Conservation (phyloP, 2,888 invertebrate genomes). For the Scelioninae gen. 1 region DNA sequence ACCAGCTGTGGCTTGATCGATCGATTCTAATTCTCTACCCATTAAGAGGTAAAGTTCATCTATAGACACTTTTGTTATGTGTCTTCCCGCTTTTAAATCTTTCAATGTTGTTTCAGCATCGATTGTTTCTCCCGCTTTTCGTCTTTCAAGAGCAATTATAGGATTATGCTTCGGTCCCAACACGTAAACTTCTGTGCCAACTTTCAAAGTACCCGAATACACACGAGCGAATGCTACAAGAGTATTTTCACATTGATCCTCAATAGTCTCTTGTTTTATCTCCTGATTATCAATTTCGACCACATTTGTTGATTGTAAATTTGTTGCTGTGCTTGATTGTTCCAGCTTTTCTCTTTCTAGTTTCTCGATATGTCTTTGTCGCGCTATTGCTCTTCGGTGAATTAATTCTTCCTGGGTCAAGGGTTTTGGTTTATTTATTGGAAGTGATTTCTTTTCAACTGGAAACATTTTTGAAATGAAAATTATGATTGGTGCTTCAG, state of each 20-base stretch:
- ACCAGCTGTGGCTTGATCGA: conserved; percentile 93
- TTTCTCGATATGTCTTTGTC: conserved; percentile 87
- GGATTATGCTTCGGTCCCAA: conserved; percentile 96
- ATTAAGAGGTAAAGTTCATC: conserved; percentile 94
- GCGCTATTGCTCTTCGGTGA: conserved; percentile 88
- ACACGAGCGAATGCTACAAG: conserved; percentile 97
- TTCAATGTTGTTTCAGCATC: conserved; percentile 86
- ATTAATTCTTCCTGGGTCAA: conserved; percentile 91
- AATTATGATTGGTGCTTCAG: conserved; percentile 88
- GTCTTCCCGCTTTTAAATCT: conserved; percentile 87
- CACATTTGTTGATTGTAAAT: no score
- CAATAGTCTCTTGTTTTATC: conserved; percentile 21
- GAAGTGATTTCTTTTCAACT: conserved; percentile 89
- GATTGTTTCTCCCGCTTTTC: conserved; percentile 83
- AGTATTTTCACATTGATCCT: conserved; percentile 85
- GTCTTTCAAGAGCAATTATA: conserved; percentile 85
- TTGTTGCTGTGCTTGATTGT: background rate
- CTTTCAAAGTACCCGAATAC: conserved; percentile 93
- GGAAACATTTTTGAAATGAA: conserved; percentile 96
- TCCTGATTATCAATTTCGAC: no score
- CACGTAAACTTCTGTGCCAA: conserved; percentile 92
- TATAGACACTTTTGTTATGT: conserved; percentile 88
- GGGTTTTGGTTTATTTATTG: conserved; percentile 92
- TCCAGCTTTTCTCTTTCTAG: conserved; percentile 79
- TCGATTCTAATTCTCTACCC: conserved; percentile 94